Percentiles rank a stretch among this genome's conserved stretches.
These are phyloP conservation scores for Pseudomyrmex gracilis DNA, from an alignment of 1,140 invertebrate species.

Conservation along the genomic window DNA sequence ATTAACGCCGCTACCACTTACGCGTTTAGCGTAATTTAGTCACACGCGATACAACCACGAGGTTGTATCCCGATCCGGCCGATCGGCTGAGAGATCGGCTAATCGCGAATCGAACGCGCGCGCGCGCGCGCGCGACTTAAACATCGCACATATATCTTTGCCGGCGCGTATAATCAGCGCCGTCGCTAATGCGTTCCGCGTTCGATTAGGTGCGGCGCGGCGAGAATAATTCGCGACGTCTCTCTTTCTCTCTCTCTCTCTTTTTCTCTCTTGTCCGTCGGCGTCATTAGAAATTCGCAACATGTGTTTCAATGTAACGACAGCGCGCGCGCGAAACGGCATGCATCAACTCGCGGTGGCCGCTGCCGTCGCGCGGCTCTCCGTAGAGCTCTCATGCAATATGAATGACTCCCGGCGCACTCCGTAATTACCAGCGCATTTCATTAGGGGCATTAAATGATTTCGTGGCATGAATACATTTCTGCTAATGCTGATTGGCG, in stretches of 20 bases:
- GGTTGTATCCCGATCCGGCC: background rate
- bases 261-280: background rate
- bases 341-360: slow-evolving; percentile 67
- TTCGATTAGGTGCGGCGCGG: slow-evolving; percentile 19
- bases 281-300: slow-evolving; percentile 72
- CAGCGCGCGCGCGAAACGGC: slow-evolving; percentile 55
- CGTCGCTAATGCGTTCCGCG: background rate
- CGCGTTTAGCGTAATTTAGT: slow-evolving; percentile 42
- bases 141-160: background rate
- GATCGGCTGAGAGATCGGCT: background rate
- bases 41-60: slow-evolving; percentile 22
- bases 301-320: slow-evolving; percentile 74
- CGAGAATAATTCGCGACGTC: slow-evolving; percentile 42
- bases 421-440: slow-evolving; percentile 80
- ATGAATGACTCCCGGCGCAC: slow-evolving; percentile 77
- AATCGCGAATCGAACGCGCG: slow-evolving; percentile 28
- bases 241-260: background rate
- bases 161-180: slow-evolving; percentile 7
- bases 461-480: slow-evolving; percentile 76
- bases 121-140: slow-evolving; percentile 4
- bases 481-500: slow-evolving; percentile 71
- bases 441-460: slow-evolving; percentile 81
- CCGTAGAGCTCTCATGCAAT: slow-evolving; percentile 75
- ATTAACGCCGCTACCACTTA: slow-evolving; percentile 40
- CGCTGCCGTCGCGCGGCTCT: slow-evolving; percentile 29